Evolutionary conservation across 2,797 vertebrate genomes (phyloP).

Genomic region (Pseudochromis fuscus): DNA sequence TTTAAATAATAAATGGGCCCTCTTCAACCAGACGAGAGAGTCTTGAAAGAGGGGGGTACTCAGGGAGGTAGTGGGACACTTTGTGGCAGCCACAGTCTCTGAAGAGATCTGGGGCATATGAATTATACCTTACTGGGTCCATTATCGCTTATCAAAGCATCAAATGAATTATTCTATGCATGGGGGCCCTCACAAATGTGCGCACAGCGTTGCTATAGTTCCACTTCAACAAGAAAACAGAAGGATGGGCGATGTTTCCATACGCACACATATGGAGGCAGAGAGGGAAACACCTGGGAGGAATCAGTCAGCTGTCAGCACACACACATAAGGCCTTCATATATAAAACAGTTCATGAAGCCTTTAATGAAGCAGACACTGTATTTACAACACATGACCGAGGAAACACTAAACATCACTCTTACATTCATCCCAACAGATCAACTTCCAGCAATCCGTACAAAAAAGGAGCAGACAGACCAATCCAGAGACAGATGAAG

Average conservation of each 20-base stretch:
- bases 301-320: slow-evolving; percentile 44
- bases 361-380: slow-evolving; percentile 55
- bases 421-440: slow-evolving; percentile 18
- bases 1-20: slow-evolving; percentile 81
- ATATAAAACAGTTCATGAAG: slow-evolving; percentile 40
- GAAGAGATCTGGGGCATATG: slow-evolving; percentile 66
- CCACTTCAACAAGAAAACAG: slow-evolving; percentile 52
- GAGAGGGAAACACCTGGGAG: slow-evolving; percentile 52
- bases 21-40: slow-evolving; percentile 60
- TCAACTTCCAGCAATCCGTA: slow-evolving; percentile 28
- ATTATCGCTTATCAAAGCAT: slow-evolving; percentile 78
- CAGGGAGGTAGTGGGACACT: slow-evolving; percentile 60
- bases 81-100: slow-evolving; percentile 58
- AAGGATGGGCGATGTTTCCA: slow-evolving; percentile 30
- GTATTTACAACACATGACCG: slow-evolving; percentile 13
- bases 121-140: slow-evolving; percentile 73
- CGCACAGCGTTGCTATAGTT: slow-evolving; percentile 24
- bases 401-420: slow-evolving; percentile 9
- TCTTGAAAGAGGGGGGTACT: slow-evolving; percentile 49
- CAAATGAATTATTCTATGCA: slow-evolving; percentile 68
- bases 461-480: slow-evolving; percentile 5
- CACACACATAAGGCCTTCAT: slow-evolving; percentile 41
- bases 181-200: slow-evolving; percentile 8
- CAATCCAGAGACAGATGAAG: background rate
- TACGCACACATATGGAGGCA: slow-evolving; percentile 33